Evolutionary conservation across 2,888 invertebrate genomes (phyloP).

Genomic region (Dioctria linearis): DNA sequence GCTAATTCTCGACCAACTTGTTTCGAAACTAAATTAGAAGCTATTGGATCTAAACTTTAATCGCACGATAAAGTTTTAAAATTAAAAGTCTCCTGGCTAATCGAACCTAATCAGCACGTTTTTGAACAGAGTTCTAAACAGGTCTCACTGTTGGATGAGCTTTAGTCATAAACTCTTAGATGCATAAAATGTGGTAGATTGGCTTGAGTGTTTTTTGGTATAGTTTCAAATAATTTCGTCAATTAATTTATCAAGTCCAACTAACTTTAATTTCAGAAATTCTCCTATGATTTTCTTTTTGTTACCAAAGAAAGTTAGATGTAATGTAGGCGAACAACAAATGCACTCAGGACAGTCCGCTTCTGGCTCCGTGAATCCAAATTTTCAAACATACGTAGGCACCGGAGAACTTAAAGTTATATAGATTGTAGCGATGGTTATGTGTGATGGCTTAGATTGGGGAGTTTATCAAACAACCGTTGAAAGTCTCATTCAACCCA

Average conservation of each 20-base stretch:
- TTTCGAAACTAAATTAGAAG: slow-evolving; percentile 46
- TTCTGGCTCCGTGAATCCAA: neutral
- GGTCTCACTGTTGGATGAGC: too few relatives aligned
- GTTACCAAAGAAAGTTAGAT: slow-evolving; percentile 26
- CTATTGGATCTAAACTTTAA: slow-evolving; percentile 44
- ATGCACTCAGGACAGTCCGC: neutral
- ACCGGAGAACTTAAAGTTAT: slow-evolving; percentile 27
- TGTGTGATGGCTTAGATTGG: slow-evolving; percentile 36
- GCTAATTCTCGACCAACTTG: slow-evolving; percentile 38
- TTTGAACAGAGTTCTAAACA: slow-evolving; percentile 20
- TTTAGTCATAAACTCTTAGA: too few relatives aligned
- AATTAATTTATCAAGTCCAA: slow-evolving; percentile 51
- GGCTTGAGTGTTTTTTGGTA: slow-evolving; percentile 16
- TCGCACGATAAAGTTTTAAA: slow-evolving; percentile 48
- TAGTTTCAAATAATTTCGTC: slow-evolving; percentile 49
- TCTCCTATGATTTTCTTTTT: slow-evolving; percentile 28
- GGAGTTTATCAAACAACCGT: slow-evolving; percentile 53
- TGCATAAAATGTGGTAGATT: neutral
- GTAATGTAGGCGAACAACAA: slow-evolving; percentile 7
- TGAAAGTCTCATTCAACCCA: slow-evolving; percentile 51
- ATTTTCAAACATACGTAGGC: slow-evolving; percentile 10
- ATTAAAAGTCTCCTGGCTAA: slow-evolving; percentile 44
- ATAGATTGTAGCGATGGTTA: slow-evolving; percentile 36
- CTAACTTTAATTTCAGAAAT: slow-evolving; percentile 27
- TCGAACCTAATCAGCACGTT: slow-evolving; percentile 48